Percentiles rank a stretch among this genome's conserved stretches.
These are phyloP conservation scores for Sus cebifrons DNA, from an alignment of 2,797 vertebrate species.

Conservation along the genomic window DNA sequence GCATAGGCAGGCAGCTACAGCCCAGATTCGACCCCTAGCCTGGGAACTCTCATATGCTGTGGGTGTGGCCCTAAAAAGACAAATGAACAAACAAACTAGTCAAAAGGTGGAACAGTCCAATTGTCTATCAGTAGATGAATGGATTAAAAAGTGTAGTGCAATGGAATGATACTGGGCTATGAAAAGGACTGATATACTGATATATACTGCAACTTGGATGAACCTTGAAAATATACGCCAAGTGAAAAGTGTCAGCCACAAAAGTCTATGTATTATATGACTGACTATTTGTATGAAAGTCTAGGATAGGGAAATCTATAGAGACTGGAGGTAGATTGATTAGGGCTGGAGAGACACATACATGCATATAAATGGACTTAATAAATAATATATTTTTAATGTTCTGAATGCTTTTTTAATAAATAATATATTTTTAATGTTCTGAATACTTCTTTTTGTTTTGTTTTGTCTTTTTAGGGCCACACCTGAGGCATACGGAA, in stretches of 20 bases:
- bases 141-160: background rate
- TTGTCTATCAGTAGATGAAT: background rate
- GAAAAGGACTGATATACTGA: background rate
- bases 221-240: background rate
- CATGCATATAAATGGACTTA: background rate
- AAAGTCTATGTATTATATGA: background rate
- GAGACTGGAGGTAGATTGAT: background rate
- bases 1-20: no score
- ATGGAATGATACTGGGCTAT: background rate
- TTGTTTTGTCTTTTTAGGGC: no score
- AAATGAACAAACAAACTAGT: background rate
- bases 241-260: background rate
- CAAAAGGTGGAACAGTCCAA: background rate
- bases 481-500: no score
- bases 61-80: no score
- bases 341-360: background rate
- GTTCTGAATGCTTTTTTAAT: background rate
- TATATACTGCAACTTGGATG: background rate
- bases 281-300: background rate
- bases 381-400: background rate
- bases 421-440: background rate
- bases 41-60: no score
- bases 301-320: background rate
- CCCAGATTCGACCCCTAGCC: no score
- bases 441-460: background rate